Evolutionary conservation across 2,113 vertebrate genomes (phyloP), one percentile per base, ranked within the genome.

Genomic region (Apteryx owenii): DNA sequence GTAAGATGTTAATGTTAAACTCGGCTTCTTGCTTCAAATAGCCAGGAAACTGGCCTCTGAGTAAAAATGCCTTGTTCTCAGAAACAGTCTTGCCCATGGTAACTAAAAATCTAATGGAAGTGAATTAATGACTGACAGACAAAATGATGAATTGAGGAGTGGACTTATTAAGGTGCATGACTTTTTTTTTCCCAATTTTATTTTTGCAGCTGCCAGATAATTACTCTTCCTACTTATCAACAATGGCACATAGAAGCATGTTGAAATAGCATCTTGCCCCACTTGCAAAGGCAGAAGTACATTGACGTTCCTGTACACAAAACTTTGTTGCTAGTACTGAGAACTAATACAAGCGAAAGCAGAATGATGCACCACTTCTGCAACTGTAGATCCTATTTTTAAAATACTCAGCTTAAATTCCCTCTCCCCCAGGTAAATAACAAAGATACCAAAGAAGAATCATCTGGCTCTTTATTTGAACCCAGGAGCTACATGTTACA

Each of bases 191-290:
- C 9, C 65, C 23, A 8, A 85, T 88, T 86, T 85, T 84, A 42
- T 96, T 54, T 89, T 92, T 95, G 68, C 98, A 99, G 99, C 98
- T 99, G 40, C 98, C 99, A 93, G 98, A 96, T 86, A 98, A 98
- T 97, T 98, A 90, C 92, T 98, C 80, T 42, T 97, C 97, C 92
- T 98, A 96, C 97, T 97, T 98, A 73, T 98, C 98, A 9, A 98
- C 98, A n/a, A 94, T 99, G 78, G 98, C 97, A 21, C 97, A 98
- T 97, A 98, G 98, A 90, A 99, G 99, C 58, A 58, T 99, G 93
- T 93, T 99, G 95, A 99, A 98, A 94, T 99, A 98, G 98, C 70
- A 7, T 70, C 87, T 11, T 89, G 48, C 25, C 76, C 61, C 29
- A 58, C 68, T 71, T 94, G 60, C 38, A 79, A 51, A 70, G 68